phyloP scores from a whole-genome alignment of 2,113 vertebrate genomes.

The Hystrix brachyura region DNA sequence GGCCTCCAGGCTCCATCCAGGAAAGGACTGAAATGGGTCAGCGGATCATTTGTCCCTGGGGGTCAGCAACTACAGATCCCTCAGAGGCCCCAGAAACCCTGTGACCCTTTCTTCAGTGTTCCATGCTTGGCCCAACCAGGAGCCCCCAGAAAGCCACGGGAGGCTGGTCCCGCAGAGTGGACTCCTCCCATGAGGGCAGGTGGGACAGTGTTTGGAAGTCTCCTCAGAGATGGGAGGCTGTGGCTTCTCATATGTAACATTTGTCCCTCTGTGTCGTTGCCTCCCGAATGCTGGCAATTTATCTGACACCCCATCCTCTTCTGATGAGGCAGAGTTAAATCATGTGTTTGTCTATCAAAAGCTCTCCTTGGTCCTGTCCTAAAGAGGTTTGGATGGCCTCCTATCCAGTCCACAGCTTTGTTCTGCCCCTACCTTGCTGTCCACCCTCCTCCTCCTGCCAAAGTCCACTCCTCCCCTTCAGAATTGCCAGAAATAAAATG shows the following conservation, averaged over 20 bases:
- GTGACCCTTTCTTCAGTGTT: not conserved
- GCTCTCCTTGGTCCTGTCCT: not conserved
- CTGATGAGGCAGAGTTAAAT: not conserved
- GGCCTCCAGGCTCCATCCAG: not conserved
- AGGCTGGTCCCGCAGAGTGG: too few species aligned
- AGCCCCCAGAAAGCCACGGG: too few species aligned
- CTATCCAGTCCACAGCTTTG: not conserved
- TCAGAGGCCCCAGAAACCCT: not conserved
- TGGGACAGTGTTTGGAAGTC: not conserved
- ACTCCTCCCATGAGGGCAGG: not conserved
- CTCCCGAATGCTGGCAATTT: not conserved
- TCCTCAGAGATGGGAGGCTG: not conserved
- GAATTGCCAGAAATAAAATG: not conserved
- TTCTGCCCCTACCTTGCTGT: not conserved
- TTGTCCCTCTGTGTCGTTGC: not conserved
- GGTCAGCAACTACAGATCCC: not conserved
- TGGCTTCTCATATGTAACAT: accelerated
- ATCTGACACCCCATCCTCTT: not conserved
- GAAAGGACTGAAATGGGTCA: not conserved
- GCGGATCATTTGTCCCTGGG: not conserved
- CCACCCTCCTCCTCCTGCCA: not conserved
- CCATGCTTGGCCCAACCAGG: not conserved
- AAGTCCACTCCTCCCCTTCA: not conserved
- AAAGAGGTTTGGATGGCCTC: not conserved
- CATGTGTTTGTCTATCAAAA: not conserved